Evolutionary conservation across 2,888 invertebrate genomes (phyloP).

Genomic region (Podotricha telesiphe): DNA sequence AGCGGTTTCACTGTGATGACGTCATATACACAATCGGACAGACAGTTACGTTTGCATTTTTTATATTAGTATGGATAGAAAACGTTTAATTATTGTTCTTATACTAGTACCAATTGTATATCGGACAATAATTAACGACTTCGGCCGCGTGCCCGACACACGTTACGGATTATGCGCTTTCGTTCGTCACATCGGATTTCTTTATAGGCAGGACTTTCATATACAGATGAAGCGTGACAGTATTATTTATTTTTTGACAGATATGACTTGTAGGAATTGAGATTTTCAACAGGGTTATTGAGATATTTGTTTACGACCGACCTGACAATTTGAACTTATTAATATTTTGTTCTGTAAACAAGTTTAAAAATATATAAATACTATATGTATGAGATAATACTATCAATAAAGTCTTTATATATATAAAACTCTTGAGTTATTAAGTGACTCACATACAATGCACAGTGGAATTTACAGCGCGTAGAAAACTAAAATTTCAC

Average conservation of each 20-base stretch:
- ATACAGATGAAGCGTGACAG: constrained; percentile 72
- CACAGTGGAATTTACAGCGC: too few relatives aligned
- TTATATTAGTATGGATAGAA: too few relatives aligned
- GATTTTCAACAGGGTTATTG: not conserved
- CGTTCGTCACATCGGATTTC: constrained; percentile 63
- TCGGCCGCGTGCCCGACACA: constrained; percentile 63
- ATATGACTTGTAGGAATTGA: constrained; percentile 1
- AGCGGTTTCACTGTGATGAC: too few relatives aligned
- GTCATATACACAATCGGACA: too few relatives aligned
- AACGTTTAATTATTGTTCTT: constrained; percentile 7
- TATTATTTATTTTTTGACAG: constrained; percentile 52
- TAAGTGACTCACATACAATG: too few relatives aligned
- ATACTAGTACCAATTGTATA: constrained; percentile 8
- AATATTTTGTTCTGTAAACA: too few relatives aligned
- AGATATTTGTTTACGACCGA: not conserved
- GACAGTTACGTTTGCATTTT: too few relatives aligned
- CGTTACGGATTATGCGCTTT: constrained; percentile 60
- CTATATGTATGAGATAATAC: too few relatives aligned
- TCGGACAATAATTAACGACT: constrained; percentile 29
- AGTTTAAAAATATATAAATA: too few relatives aligned
- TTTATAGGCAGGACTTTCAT: constrained; percentile 65
- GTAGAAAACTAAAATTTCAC: too few relatives aligned
- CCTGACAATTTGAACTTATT: not conserved
- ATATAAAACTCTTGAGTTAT: too few relatives aligned
- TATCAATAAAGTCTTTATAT: too few relatives aligned